Percentiles rank a stretch among this genome's conserved stretches.
These are phyloP conservation scores for Rhodophaea formosa DNA, from an alignment of 2,888 invertebrate species.

Conservation along the genomic window DNA sequence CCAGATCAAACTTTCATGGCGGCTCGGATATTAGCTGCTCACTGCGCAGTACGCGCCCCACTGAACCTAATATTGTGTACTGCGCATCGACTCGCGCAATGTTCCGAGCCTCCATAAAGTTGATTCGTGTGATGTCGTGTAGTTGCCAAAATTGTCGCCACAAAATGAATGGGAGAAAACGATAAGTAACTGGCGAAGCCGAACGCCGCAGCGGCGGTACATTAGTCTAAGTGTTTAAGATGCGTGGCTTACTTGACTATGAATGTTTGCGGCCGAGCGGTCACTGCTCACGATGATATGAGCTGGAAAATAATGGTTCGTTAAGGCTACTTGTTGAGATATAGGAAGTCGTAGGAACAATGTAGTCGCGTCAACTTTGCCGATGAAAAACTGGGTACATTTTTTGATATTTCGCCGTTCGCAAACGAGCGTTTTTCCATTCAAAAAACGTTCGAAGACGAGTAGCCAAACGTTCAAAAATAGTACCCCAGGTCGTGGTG, in stretches of 20 bases:
- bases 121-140: no score
- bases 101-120: no score
- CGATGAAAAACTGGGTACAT: background rate
- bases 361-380: background rate
- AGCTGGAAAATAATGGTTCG: slow-evolving; percentile 55
- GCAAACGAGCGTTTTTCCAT: background rate
- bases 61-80: no score
- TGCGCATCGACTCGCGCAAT: no score
- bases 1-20: no score
- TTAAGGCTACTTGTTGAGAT: background rate
- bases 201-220: slow-evolving; percentile 39
- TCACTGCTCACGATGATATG: slow-evolving; percentile 81
- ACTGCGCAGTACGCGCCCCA: no score
- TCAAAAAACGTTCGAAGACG: background rate
- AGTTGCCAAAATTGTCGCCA: slow-evolving; percentile 14
- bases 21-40: no score
- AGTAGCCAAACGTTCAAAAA: no score
- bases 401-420: no score
- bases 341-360: background rate
- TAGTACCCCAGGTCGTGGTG: no score
- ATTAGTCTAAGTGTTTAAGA: slow-evolving; percentile 63
- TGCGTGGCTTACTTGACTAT: slow-evolving; percentile 71
- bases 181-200: slow-evolving; percentile 21
- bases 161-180: slow-evolving; percentile 6
- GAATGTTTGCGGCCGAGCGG: slow-evolving; percentile 69